Percentiles rank a stretch among this genome's conserved stretches.
Evolutionary conservation across 2,888 invertebrate genomes (phyloP).

Genomic region (Chesias legatella): DNA sequence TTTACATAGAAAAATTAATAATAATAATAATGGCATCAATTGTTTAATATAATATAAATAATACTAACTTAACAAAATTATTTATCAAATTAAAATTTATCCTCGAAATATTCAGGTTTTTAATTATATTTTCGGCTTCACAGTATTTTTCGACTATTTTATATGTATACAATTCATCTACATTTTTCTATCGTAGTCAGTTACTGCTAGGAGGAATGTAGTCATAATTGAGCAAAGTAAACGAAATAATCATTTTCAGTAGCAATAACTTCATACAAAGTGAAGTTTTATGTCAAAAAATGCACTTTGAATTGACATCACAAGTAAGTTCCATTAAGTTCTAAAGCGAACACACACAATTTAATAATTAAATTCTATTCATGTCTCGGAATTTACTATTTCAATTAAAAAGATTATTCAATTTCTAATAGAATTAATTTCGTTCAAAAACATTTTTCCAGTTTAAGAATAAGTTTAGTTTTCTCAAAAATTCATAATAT

Average conservation of each 20-base stretch:
- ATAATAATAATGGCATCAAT: conserved; percentile 16
- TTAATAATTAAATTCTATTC: too few relatives aligned
- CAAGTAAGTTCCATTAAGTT: too few relatives aligned
- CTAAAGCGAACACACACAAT: too few relatives aligned
- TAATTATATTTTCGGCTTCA: neutral
- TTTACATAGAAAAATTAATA: conserved; percentile 21
- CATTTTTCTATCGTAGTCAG: conserved; percentile 12
- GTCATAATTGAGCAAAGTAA: conserved; percentile 54
- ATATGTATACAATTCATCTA: conserved; percentile 14
- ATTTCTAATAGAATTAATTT: too few relatives aligned
- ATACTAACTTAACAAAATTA: neutral
- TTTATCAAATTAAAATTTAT: neutral
- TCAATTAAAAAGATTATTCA: too few relatives aligned
- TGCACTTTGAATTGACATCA: too few relatives aligned
- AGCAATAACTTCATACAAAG: too few relatives aligned
- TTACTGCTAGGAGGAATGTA: conserved; percentile 46
- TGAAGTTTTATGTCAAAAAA: too few relatives aligned
- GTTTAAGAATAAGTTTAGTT: too few relatives aligned
- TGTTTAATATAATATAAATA: neutral
- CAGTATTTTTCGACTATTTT: conserved; percentile 7
- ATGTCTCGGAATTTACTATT: too few relatives aligned
- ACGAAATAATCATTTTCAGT: conserved; percentile 28
- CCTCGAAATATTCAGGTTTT: conserved; percentile 6
- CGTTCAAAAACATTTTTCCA: too few relatives aligned
- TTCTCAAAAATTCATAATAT: too few relatives aligned